Base-by-base conservation (phyloP, 2,888 invertebrate species). In the Diaperis boleti region DNA sequence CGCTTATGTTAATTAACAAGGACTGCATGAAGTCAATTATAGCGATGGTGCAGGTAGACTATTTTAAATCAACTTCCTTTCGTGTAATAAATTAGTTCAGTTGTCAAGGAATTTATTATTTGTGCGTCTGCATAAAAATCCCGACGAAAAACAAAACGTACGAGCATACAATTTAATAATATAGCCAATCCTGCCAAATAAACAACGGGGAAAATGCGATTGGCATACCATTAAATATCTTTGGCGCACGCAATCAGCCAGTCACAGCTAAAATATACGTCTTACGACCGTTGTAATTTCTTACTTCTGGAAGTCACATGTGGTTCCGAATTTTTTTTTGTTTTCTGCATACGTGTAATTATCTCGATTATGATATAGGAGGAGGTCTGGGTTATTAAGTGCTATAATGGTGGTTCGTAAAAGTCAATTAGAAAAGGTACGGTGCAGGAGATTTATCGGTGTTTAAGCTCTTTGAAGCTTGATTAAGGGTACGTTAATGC, bases 101-200 rank as follows among this genome's bases (percentile, higher is more conserved):
- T 49, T 22, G 31, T 3, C 33, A 5, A 7, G 17, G 11, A 49
- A 33, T 33, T 49, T 49, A 33, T 31, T 33, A 33, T 49, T 17
- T 15, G n/a, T n/a, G 31, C 49, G 15, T 26, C 29, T 8, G 45
- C 4, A 45, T 15, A 45, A 45, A 45, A 45, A 45, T 13, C n/a
- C 26, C 4, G 52, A 14, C 33, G 42, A 54, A 44, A 52, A 60
- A 44, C 17, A 44, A 60, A 45, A 55, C 47, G 29, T 44, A 35
- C 35, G 18, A 45, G 45, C 55, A 35, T 39, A 55, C 56, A 31
- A 57, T 62, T 57, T 57, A 57, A 50, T 62, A 59, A 62, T 59
- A 59, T 59, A 59, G 62, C 42, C 57, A 62, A 26, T 59, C 41
- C 57, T 50, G 45, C 50, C 62, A 50, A 57, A 62, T 62, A 62